These are phyloP conservation scores for Heliornis fulica DNA, from an alignment of 2,113 vertebrate species.

Conservation along the genomic window DNA sequence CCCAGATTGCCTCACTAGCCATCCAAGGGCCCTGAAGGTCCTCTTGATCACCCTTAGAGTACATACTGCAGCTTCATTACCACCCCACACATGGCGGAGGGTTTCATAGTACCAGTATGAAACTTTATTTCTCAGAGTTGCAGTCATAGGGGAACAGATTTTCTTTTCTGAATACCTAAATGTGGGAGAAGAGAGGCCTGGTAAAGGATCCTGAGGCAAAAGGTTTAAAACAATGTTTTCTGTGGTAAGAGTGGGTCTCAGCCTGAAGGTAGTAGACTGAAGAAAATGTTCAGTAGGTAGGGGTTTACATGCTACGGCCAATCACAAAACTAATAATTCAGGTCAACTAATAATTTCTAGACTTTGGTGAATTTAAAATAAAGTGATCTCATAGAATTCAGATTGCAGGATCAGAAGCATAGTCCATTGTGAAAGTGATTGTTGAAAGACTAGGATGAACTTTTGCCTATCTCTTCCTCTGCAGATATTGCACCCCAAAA, in stretches of 20 bases:
- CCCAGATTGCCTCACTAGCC: no score
- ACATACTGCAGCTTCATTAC: no score
- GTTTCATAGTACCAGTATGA: not conserved
- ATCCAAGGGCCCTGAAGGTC: no score
- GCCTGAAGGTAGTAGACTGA: not conserved
- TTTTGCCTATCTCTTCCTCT: slow-evolving; percentile 13
- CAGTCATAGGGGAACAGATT: not conserved
- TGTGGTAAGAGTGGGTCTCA: not conserved
- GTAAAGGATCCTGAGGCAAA: not conserved
- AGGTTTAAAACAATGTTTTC: not conserved
- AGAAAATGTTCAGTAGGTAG: not conserved
- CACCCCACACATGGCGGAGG: no score
- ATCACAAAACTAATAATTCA: not conserved
- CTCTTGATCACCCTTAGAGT: no score
- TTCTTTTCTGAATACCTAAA: not conserved
- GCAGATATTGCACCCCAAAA: slow-evolving; percentile 80
- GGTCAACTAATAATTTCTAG: not conserved
- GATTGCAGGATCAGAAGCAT: not conserved
- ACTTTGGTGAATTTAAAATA: not conserved
- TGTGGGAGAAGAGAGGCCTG: not conserved
- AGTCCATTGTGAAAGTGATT: not conserved
- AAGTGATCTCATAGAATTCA: not conserved
- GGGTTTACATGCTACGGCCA: not conserved
- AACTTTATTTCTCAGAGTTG: not conserved
- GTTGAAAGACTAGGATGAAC: not conserved